These are phyloP conservation scores for Natator depressus DNA, from an alignment of 2,113 vertebrate genomes.

Conservation along the genomic window DNA sequence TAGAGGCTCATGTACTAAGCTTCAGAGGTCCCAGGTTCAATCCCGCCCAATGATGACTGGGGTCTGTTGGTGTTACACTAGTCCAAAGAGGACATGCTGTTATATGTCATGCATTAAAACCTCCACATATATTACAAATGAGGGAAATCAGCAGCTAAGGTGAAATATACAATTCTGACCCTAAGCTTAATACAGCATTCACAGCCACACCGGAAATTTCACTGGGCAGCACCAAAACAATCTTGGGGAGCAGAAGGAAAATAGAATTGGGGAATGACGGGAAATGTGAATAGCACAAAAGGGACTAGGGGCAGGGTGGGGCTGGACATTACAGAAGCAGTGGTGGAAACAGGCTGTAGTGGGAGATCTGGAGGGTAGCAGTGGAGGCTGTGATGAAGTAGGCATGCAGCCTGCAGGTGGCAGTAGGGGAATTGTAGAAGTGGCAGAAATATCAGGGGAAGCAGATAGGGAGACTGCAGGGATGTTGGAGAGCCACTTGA, in stretches of 20 bases:
- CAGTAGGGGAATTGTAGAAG: background rate
- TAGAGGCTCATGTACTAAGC: too few species aligned
- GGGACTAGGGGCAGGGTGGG: background rate
- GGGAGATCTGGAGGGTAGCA: background rate
- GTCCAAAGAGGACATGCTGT: background rate
- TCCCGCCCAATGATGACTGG: too few species aligned
- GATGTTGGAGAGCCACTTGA: constrained; percentile 1
- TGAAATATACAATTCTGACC: background rate
- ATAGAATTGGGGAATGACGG: background rate
- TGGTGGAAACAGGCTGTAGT: background rate
- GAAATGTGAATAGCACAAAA: background rate
- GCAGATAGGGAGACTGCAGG: background rate
- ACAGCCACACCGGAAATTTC: background rate
- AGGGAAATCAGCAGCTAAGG: background rate
- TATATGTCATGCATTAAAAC: background rate
- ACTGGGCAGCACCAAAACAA: background rate
- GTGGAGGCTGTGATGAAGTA: background rate
- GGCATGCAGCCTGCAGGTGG: background rate
- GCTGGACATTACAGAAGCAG: background rate
- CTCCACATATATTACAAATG: background rate
- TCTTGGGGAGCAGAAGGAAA: background rate
- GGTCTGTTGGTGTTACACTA: too few species aligned
- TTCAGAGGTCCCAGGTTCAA: too few species aligned
- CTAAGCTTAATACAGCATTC: background rate
- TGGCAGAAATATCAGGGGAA: background rate